Conservation (phyloP, 1,140 invertebrate genomes). For the Drosophila watanabei region DNA sequence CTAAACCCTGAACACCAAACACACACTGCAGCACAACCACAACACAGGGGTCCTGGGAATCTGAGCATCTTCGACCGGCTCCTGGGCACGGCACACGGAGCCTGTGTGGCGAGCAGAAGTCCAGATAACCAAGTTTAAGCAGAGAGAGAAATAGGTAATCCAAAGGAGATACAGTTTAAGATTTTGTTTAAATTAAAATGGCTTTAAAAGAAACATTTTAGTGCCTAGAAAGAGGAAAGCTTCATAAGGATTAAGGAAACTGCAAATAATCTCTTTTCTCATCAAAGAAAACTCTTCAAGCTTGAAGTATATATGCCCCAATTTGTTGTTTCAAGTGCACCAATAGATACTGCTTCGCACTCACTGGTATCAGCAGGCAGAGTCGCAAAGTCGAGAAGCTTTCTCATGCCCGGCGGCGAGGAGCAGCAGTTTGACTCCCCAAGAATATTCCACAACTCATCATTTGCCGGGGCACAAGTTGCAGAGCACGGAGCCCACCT, state of each 20-base stretch:
- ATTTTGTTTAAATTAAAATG: not conserved
- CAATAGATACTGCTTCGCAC: conserved; percentile 9
- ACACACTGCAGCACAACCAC: conserved; percentile 15
- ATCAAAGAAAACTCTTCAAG: not conserved
- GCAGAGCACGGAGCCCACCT: conserved; percentile 40
- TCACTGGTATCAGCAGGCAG: conserved; percentile 28
- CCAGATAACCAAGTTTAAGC: conserved; percentile 22
- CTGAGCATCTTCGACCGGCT: conserved; percentile 30
- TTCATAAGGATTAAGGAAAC: not conserved
- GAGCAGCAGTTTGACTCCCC: conserved; percentile 20
- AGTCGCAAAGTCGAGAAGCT: conserved; percentile 46
- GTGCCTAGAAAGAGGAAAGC: not conserved
- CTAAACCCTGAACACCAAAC: conserved; percentile 24
- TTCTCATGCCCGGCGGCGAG: not conserved
- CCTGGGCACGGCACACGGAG: conserved; percentile 9
- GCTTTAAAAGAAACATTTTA: not conserved
- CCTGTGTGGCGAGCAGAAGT: conserved; percentile 16
- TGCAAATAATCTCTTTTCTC: not conserved
- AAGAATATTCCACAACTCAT: conserved; percentile 53
- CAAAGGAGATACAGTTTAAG: not conserved
- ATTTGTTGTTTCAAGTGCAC: conserved; percentile 9
- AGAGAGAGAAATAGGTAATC: not conserved
- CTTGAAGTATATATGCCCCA: not conserved
- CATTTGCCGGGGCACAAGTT: conserved; percentile 36
- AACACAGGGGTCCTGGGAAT: conserved; percentile 21